Base-by-base conservation (phyloP, 2,888 invertebrate genomes). In the Melinopterus prodromus region DNA sequence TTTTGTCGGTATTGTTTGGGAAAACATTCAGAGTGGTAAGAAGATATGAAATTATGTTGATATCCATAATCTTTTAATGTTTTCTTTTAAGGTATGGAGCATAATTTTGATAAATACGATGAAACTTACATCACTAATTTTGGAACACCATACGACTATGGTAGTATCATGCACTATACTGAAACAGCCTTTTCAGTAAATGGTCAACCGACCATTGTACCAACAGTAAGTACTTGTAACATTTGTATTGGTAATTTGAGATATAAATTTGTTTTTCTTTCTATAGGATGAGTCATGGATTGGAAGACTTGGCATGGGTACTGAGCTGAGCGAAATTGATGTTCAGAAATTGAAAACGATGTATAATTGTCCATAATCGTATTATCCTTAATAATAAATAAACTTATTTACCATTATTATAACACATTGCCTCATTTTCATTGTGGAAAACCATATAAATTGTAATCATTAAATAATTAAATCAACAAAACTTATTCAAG, bases 151-250 rank as follows among this genome's bases (percentile, higher is more conserved):
- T 95, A 95, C 84, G 95, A 95, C 87, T 95, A 94, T 83, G 90
- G 89, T 9, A 94, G 94, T 85, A 92, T 95, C 0, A 94, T 95
- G 94, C 95, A 95, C 85, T 95, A 95, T 84, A 92, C 93, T 71
- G 90, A 90, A 37, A 89, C 88, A 35, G 94, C 94, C 0, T 95
- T 95, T 86, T 92, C 94, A 0, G 92, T 91, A 85, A 93, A 94
- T 87, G 93, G 92, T 53, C 89, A 92, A 83, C 90, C 90, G 71
- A 95, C 95, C 0, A 95, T 95, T 36, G n/a, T 79, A 7, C 79
- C 79, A 70, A 53, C 69, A 12, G 78, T 79, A 76, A 79, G 76
- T 69, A 15, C 36, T 16, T 15, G 37, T 12, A n/a, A 35, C 6
- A 0, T 77, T 74, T 74, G 12, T 36, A 26, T 26, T 26, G 26